Evolutionary conservation across 2,888 invertebrate species (phyloP), one percentile per base, ranked within the genome.

Genomic region (Epinotia ramella): DNA sequence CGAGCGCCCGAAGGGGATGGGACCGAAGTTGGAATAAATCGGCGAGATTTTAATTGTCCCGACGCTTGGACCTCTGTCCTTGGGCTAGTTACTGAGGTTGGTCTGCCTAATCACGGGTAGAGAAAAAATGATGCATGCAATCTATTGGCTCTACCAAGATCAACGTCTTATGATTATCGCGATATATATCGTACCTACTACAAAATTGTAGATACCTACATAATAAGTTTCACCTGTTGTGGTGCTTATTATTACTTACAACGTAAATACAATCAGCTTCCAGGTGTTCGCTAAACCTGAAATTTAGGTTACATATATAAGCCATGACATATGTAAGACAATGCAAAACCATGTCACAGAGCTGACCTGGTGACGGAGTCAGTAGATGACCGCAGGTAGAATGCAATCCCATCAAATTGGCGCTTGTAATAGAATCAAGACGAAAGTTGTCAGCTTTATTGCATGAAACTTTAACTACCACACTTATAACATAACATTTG

Each of bases 1-100:
- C 66, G 66, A 44, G 53, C 53, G 53, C 66, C 49, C 49, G 69
- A 49, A 63, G 76, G 72, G 72, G 76, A 76, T 66, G 59, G 60
- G 49, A 49, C 16, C 65, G 46, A 46, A 53, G 44, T 64, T 60
- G n/a, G 20, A 76, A 53, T 66, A 66, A 71, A 75, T 71, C 65
- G 40, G 40, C 16, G 40, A 60, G 65, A 70, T 49, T 46, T 24
- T 67, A 60, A 28, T 16, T 12, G 24, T 12, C 60, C 20, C 16
- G 60, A 46, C 44, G 24, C 20, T 20, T 53, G 11, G 40, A 62
- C 24, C 56, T 49, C 16, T 60, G 44, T 44, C 40, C 24, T 16
- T 28, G 13, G 28, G 28, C 60, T 59, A 59, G 75, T 53, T 16
- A 49, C 49, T 49, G 16, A 49, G 49, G 0, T 49, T 2, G 40